A percentile compares a stretch with the other conserved stretches of the same genome.
These are phyloP conservation scores for Parasteatoda lunata DNA, from an alignment of 2,888 invertebrate species.

Conservation along the genomic window DNA sequence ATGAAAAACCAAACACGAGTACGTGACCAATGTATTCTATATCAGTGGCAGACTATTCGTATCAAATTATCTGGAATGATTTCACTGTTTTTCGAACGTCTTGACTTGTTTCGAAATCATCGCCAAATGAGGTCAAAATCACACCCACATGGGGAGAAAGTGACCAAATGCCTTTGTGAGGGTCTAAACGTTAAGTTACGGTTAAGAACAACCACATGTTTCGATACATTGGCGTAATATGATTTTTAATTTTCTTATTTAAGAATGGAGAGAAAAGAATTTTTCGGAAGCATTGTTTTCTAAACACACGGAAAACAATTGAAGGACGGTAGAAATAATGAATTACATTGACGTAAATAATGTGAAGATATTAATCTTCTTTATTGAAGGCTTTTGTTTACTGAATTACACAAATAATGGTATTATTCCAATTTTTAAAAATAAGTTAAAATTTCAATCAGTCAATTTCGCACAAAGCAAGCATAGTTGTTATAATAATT, in stretches of 20 bases:
- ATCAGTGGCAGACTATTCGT: conserved; percentile 27
- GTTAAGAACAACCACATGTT: neutral
- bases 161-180: neutral
- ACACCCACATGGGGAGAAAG: conserved; percentile 33
- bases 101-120: conserved; percentile 38
- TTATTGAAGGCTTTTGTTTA: too few species aligned
- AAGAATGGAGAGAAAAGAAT: neutral
- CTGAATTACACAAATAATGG: too few species aligned
- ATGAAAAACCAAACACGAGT: neutral
- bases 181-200: neutral
- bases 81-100: conserved; percentile 26
- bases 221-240: neutral
- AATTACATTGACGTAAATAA: neutral
- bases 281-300: neutral
- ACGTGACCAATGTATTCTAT: neutral
- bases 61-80: neutral
- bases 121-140: conserved; percentile 49
- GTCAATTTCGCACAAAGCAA: too few species aligned
- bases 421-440: too few species aligned
- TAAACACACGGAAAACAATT: neutral
- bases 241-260: neutral
- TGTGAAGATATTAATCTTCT: neutral
- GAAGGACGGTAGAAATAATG: neutral
- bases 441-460: too few species aligned
- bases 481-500: too few species aligned